Base-by-base conservation (phyloP, 2,797 vertebrate genomes). In the Pseudotriccus pelzelni region DNA sequence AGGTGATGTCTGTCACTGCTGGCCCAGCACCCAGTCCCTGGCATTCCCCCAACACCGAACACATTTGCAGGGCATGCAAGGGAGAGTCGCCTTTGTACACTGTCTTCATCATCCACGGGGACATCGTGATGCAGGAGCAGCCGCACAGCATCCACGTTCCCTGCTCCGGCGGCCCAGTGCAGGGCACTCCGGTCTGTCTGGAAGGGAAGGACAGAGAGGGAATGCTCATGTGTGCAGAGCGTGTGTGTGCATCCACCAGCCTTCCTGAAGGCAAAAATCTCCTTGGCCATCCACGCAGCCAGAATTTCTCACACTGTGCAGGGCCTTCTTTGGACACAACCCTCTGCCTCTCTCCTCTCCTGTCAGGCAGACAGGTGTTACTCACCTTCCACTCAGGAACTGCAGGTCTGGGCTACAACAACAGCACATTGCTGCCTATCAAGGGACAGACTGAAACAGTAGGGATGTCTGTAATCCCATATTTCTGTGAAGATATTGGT, bases 131-230 rank as follows among this genome's bases (percentile, higher is more conserved):
- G 98, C 97, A 99, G 97, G 7, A 99, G 98, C 34, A 99, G 97
- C 16, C 97, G 97, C n/a, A 99, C 95, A 0, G 98, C 99, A 74
- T 98, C 97, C 87, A 98, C 98, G 0, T 98, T 98, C 25, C 99
- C 99, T 0, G 98, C 98, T 58, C 99, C 99, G 0, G 98, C 98
- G 0, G 99, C 99, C 99, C 99, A 99, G 97, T 99, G 99, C 93
- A 99, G 95, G 15, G 99, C 98, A 84, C 98, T 99, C 79, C 99
- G 98, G 36, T 98, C 98, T 44, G 95, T 82, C 99, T 99, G 98
- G 37, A 96, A 77, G 47, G 50, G 41, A 93, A 89, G 55, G 83
- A 74, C 78, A 70, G 43, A 68, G 59, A 67, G 20, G 41, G 10
- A 82, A 69, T 28, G 59, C 23, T 50, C 24, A 53, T 39, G 66